phyloP scores from a whole-genome alignment of 2,113 vertebrate genomes.

The Ardeotis arabs region DNA sequence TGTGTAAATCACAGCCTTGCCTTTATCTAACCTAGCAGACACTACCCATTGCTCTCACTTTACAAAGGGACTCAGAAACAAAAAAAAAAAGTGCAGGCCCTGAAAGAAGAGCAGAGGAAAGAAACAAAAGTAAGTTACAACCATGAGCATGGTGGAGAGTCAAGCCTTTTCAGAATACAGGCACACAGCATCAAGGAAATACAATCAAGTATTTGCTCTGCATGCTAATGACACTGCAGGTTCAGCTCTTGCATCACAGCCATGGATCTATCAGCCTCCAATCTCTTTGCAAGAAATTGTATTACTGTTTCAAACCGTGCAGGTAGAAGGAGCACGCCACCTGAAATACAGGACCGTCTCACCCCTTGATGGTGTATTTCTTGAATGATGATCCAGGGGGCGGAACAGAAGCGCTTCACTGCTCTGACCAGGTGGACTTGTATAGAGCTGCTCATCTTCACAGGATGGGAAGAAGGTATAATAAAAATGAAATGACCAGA shows the following conservation, averaged over 20 bases:
- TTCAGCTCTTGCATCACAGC: neutral
- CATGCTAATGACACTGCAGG: slow-evolving; percentile 18
- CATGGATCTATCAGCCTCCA: neutral
- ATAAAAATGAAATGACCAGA: slow-evolving; percentile 42
- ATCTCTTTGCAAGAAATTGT: neutral
- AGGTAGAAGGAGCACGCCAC: slow-evolving; percentile 55
- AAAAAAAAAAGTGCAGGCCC: neutral
- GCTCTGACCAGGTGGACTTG: slow-evolving; percentile 79
- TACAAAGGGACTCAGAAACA: neutral
- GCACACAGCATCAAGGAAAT: neutral
- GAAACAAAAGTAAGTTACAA: neutral
- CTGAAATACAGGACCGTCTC: slow-evolving; percentile 75
- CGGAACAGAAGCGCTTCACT: slow-evolving; percentile 78
- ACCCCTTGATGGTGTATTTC: slow-evolving; percentile 79
- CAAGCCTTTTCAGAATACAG: neutral
- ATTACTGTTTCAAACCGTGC: slow-evolving; percentile 52
- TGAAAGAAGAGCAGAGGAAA: slow-evolving; percentile 8
- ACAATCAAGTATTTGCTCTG: neutral
- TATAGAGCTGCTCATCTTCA: slow-evolving; percentile 80
- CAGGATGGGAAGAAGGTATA: slow-evolving; percentile 52
- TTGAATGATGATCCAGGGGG: slow-evolving; percentile 77
- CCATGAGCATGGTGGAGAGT: neutral
- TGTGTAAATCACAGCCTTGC: neutral
- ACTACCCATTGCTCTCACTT: neutral
- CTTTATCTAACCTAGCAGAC: neutral